These are phyloP conservation scores for Percopsis omiscomaycus DNA, from an alignment of 2,797 vertebrate genomes.

Conservation along the genomic window DNA sequence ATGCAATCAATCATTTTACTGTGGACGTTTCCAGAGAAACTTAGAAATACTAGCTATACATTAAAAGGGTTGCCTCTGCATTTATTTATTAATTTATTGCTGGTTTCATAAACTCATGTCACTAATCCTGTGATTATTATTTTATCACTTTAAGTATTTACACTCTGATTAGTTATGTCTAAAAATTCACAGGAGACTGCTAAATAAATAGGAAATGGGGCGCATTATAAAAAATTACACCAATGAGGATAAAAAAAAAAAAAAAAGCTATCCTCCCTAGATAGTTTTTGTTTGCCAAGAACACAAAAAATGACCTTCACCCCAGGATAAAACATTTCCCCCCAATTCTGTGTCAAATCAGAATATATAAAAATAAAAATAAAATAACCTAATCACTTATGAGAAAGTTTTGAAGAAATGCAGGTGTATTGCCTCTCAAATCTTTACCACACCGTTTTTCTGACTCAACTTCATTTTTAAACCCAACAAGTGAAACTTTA, in stretches of 20 bases:
- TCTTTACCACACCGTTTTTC: too few species aligned
- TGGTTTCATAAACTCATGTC: constrained; percentile 83
- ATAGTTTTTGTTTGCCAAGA: constrained; percentile 36
- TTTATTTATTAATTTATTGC: constrained; percentile 91
- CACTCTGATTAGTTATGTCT: constrained; percentile 81
- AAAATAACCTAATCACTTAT: constrained; percentile 36
- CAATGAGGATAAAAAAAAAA: constrained; percentile 75
- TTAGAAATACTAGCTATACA: constrained; percentile 80
- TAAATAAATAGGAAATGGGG: constrained; percentile 85
- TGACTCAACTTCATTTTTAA: too few species aligned
- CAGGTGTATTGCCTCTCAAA: constrained; percentile 9
- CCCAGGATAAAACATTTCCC: constrained; percentile 27
- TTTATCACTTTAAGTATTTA: constrained; percentile 80
- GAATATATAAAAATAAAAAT: constrained; percentile 40
- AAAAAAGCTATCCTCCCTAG: constrained; percentile 67
- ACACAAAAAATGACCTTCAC: constrained; percentile 59
- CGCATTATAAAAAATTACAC: constrained; percentile 61
- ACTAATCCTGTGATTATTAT: constrained; percentile 79
- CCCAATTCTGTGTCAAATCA: constrained; percentile 43
- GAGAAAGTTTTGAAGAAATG: constrained; percentile 25
- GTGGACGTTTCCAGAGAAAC: constrained; percentile 78
- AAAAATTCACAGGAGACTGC: constrained; percentile 71
- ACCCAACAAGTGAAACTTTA: neutral
- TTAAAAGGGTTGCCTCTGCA: constrained; percentile 82
- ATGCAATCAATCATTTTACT: constrained; percentile 83